Evolutionary conservation across 2,888 invertebrate species (phyloP).

Genomic region (Gryllus longicercus): DNA sequence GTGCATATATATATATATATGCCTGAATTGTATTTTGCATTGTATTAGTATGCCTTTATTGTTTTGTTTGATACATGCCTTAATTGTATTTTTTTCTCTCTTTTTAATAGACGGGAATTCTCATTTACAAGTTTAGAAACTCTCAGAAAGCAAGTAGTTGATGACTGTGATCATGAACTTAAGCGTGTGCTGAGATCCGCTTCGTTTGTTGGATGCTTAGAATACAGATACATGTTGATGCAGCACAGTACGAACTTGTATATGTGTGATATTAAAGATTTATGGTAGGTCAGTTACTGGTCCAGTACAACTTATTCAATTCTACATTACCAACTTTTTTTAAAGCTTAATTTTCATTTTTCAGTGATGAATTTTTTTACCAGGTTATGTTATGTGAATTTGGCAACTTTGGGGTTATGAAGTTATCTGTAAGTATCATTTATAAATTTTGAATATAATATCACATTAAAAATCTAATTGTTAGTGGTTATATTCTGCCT

Average conservation of each 20-base stretch:
- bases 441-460: not conserved
- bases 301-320: not conserved
- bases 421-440: constrained; percentile 54
- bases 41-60: no score
- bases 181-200: not conserved
- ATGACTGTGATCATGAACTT: not conserved
- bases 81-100: not conserved
- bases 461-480: no score
- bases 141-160: not conserved
- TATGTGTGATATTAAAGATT: not conserved
- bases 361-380: constrained; percentile 84
- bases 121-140: not conserved
- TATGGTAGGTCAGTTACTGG: not conserved
- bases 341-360: constrained; percentile 39
- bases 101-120: not conserved
- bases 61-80: no score
- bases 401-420: constrained; percentile 80
- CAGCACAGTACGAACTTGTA: not conserved
- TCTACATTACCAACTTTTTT: no score
- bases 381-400: constrained; percentile 87
- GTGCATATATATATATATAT: no score
- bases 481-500: not conserved
- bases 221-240: not conserved
- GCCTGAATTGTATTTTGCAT: no score
- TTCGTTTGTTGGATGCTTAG: not conserved